Evolutionary conservation across 2,797 vertebrate species (phyloP), one percentile per base, ranked within the genome.

Genomic region (Protosalanx chinensis): DNA sequence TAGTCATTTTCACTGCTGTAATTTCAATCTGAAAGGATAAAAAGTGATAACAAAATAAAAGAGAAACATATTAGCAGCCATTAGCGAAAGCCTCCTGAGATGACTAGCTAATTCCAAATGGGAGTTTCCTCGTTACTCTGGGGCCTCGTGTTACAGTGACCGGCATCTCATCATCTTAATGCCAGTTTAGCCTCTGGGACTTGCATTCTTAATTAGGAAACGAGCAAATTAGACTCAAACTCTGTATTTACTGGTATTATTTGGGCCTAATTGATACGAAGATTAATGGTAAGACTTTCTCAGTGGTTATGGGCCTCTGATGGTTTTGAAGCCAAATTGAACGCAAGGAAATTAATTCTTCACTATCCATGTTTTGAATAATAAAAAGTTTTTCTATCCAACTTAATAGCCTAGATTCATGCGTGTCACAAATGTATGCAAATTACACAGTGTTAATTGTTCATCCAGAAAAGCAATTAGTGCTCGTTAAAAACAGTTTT

Each of bases 361-460:
- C 53, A 75, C 8, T 70, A 72, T 75, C 46, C 20, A 5, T 5
- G 53, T 33, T 32, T 12, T 32, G 8, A 20, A 18, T 49, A 30
- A 33, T 32, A 64, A 58, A 6, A 15, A 13, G 30, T 60, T 29
- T 49, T 41, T 51, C 4, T 41, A 63, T 66, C 23, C 59, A 58
- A 68, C 12, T 60, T 64, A 81, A 74, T 37, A n/a, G 18, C 64
- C 7, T 3, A 0, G 46, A 73, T 77, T 75, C 64, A 68, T 64
- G 64, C 76, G 73, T 46, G 71, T 46, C 73, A 79, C 72, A 75
- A 66, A 85, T 79, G 37, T 60, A 84, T 85, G 83, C 72, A 78
- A 67, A 80, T 75, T 20, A 82, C 76, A 76, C 20, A 57, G 56
- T 62, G 71, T 83, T 76, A 71, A 85, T 81, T 75, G 73, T 78